Evolutionary conservation across 2,113 vertebrate genomes (phyloP).

Genomic region (Grantiella picta): DNA sequence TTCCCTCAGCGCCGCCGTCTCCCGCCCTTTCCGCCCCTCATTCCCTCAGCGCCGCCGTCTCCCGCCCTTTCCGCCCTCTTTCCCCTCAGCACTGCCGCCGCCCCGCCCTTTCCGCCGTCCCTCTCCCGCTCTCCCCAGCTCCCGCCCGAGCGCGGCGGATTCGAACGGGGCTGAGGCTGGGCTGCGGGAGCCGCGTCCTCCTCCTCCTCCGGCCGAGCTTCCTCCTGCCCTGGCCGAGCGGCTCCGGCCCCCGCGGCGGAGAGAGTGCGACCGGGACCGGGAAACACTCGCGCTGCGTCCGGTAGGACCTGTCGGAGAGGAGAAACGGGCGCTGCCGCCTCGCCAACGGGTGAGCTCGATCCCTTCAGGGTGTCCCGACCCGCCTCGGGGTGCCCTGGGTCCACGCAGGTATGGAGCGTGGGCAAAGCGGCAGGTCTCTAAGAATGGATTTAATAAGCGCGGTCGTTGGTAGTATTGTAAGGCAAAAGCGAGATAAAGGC

Average conservation of each 20-base stretch:
- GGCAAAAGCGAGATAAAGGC: background rate
- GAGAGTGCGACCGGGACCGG: fast-evolving
- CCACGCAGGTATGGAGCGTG: background rate
- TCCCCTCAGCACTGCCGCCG: background rate
- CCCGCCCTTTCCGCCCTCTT: background rate
- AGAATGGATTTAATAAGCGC: background rate
- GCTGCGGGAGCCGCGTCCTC: too few relatives aligned
- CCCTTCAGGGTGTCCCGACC: background rate
- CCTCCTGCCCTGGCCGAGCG: background rate
- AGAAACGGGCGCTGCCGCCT: background rate
- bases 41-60: too few relatives aligned
- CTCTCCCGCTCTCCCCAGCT: background rate
- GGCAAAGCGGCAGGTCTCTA: too few relatives aligned
- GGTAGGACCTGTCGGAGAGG: background rate
- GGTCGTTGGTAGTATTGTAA: background rate
- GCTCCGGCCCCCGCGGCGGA: background rate
- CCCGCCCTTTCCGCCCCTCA: too few relatives aligned
- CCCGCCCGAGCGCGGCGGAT: background rate
- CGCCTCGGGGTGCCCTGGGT: fast-evolving
- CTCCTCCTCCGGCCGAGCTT: too few relatives aligned
- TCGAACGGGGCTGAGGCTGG: background rate
- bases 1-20: too few relatives aligned
- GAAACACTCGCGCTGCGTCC: background rate
- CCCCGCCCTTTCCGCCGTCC: background rate
- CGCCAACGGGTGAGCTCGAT: background rate